Conservation (phyloP, 1,140 invertebrate species). For the Apocrypta bakeri region DNA sequence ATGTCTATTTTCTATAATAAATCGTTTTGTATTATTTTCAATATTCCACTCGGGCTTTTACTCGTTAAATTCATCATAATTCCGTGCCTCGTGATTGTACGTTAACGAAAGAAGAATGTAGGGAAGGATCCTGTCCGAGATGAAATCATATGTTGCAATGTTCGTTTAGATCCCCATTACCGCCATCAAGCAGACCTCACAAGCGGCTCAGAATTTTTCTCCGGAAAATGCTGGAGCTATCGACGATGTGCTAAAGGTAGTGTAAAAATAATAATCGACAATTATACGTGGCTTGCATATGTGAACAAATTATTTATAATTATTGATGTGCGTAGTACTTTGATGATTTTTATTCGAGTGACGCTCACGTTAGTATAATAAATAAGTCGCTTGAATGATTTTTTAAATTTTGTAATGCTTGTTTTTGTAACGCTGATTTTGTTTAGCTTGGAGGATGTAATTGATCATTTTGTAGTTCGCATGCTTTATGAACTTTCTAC, state of each 20-base stretch:
- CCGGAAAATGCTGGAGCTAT: slow-evolving; percentile 61
- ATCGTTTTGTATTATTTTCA: too few relatives aligned
- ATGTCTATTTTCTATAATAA: too few relatives aligned
- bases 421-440: neutral
- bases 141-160: slow-evolving; percentile 38
- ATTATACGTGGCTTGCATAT: neutral
- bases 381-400: neutral
- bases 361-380: too few relatives aligned
- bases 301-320: too few relatives aligned
- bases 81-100: neutral
- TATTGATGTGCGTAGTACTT: too few relatives aligned
- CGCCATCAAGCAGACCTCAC: slow-evolving; percentile 63
- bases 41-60: too few relatives aligned
- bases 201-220: slow-evolving; percentile 59
- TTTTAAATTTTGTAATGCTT: slow-evolving; percentile 28
- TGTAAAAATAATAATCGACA: neutral
- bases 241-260: slow-evolving; percentile 63
- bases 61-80: too few relatives aligned
- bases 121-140: slow-evolving; percentile 10
- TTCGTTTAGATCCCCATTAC: slow-evolving; percentile 65
- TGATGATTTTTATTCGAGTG: too few relatives aligned
- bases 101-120: neutral
- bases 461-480: slow-evolving; percentile 22
- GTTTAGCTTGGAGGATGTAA: neutral
- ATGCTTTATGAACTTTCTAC: slow-evolving; percentile 23